Evolutionary conservation across 92 coral and sea anemone species (phyloP).

Genomic region (Epizoanthus rinbou): DNA sequence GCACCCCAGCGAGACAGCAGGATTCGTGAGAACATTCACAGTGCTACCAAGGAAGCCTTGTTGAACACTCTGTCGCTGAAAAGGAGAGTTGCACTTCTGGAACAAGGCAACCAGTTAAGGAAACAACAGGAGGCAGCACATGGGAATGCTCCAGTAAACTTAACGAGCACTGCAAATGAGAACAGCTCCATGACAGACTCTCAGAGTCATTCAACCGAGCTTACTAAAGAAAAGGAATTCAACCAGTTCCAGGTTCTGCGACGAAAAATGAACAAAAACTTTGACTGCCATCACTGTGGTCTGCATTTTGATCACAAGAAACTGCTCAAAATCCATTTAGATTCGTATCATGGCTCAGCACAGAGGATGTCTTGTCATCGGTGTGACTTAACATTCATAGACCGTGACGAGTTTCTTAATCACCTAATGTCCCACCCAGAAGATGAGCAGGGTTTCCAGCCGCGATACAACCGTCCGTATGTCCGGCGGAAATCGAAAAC

Average conservation of each 20-base stretch:
- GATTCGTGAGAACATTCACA: constrained; percentile 74
- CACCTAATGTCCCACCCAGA: constrained; percentile 87
- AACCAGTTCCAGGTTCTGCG: constrained; percentile 62
- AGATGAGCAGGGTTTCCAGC: constrained; percentile 42
- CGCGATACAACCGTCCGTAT: constrained; percentile 43
- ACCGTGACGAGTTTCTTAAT: constrained; percentile 75
- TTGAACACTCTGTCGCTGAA: constrained; percentile 77
- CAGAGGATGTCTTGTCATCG: constrained; percentile 76
- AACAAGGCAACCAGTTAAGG: constrained; percentile 59
- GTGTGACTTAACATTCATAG: constrained; percentile 67
- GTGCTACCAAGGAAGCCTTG: constrained; percentile 85
- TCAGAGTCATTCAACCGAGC: background rate
- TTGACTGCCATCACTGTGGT: constrained; percentile 81
- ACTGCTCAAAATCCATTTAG: constrained; percentile 83
- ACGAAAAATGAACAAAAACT: constrained; percentile 61
- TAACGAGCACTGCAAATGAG: background rate
- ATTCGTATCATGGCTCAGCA: constrained; percentile 80
- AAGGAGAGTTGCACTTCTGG: constrained; percentile 88
- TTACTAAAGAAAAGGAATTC: constrained; percentile 18
- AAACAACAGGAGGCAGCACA: constrained; percentile 35
- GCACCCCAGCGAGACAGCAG: constrained; percentile 38
- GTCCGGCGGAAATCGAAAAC: constrained; percentile 41
- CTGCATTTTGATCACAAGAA: constrained; percentile 86
- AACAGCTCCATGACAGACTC: constrained; percentile 8
- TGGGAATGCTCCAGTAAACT: background rate